Conservation (phyloP, 64 coral and sea anemone genomes). For the Actinia tenebrosa region DNA sequence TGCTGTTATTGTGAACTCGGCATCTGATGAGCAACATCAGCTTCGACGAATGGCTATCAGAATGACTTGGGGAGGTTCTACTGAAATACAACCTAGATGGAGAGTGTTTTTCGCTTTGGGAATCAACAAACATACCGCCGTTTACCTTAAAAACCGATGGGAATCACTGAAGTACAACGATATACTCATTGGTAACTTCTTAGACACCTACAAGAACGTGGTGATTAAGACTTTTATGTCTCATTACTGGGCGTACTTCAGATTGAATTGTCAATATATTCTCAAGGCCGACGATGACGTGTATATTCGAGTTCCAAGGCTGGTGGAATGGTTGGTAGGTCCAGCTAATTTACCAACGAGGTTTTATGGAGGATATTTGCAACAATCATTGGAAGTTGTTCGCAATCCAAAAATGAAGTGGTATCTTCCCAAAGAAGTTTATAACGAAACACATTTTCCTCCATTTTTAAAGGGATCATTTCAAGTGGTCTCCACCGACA, state of each 20-base stretch:
- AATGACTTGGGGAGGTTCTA: not conserved
- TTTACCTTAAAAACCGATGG: not conserved
- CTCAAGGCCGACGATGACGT: conserved; percentile 21
- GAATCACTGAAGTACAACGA: conserved; percentile 19
- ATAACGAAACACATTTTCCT: not conserved
- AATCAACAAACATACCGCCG: not conserved
- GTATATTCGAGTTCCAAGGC: not conserved
- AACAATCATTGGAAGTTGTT: not conserved
- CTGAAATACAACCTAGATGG: not conserved
- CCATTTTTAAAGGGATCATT: not conserved
- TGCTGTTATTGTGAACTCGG: not conserved
- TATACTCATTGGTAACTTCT: conserved; percentile 6
- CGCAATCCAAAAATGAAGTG: conserved; percentile 4
- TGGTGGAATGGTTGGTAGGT: not conserved
- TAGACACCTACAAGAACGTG: conserved; percentile 5
- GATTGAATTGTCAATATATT: not conserved
- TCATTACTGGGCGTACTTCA: not conserved
- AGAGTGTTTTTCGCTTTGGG: conserved; percentile 18
- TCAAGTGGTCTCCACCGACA: not conserved
- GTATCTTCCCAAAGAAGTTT: not conserved
- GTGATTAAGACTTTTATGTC: conserved; percentile 26
- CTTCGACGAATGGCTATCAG: not conserved
- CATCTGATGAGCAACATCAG: not conserved
- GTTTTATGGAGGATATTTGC: conserved; percentile 1
- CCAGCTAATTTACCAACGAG: not conserved